Evolutionary conservation across 1,140 invertebrate genomes (phyloP).

Genomic region (Chrysoperla carnea): DNA sequence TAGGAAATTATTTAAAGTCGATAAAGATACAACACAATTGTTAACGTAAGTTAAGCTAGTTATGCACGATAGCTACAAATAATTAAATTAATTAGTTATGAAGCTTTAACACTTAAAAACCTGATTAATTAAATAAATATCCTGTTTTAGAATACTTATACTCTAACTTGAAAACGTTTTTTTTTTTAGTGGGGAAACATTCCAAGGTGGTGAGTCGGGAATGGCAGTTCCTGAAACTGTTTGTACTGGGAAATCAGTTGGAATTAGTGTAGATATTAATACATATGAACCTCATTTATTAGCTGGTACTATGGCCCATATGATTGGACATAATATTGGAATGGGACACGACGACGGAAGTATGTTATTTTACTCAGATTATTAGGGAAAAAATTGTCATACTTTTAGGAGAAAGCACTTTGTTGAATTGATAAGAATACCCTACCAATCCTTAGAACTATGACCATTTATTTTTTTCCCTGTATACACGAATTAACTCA

Average conservation of each 20-base stretch:
- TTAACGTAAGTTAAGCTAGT: slow-evolving; percentile 72
- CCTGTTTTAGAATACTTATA: not conserved
- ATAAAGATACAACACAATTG: slow-evolving; percentile 79
- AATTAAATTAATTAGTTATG: too few relatives aligned
- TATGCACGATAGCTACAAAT: too few relatives aligned
- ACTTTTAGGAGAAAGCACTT: too few relatives aligned
- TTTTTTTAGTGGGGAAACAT: slow-evolving; percentile 56
- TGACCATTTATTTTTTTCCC: too few relatives aligned
- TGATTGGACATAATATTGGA: slow-evolving; percentile 93
- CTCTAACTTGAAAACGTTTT: not conserved
- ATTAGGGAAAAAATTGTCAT: too few relatives aligned
- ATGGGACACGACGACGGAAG: slow-evolving; percentile 84
- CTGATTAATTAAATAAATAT: too few relatives aligned
- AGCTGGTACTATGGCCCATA: slow-evolving; percentile 85
- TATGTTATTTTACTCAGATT: not conserved
- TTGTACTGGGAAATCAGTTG: slow-evolving; percentile 77
- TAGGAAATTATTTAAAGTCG: slow-evolving; percentile 60
- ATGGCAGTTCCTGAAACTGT: slow-evolving; percentile 83
- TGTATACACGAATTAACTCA: too few relatives aligned
- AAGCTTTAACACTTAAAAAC: too few relatives aligned
- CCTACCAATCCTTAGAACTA: too few relatives aligned
- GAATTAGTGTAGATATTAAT: slow-evolving; percentile 81
- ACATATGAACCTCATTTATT: slow-evolving; percentile 85
- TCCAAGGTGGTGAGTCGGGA: slow-evolving; percentile 70
- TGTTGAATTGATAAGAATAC: too few relatives aligned